A percentile compares a stretch with the other conserved stretches of the same genome.
phyloP scores from a whole-genome alignment of 2,797 vertebrate genomes.

The Gymnopithys bicolor region DNA sequence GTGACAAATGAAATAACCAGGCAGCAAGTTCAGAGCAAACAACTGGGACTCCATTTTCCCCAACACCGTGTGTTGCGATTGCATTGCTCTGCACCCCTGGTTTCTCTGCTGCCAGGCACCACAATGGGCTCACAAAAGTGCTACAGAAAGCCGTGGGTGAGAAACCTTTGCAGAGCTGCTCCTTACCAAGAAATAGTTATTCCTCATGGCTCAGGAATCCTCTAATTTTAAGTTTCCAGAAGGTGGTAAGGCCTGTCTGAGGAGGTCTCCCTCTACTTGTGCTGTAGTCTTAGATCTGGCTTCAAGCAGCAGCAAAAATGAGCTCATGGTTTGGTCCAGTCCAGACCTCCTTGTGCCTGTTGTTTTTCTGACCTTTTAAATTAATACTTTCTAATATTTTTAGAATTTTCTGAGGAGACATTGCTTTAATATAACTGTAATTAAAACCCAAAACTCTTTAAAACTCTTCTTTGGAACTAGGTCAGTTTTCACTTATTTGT shows the following conservation, averaged over 20 bases:
- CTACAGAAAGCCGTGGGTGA: background rate
- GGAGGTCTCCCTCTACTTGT: background rate
- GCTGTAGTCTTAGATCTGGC: background rate
- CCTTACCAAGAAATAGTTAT: background rate
- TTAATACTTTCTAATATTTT: slow-evolving; percentile 71
- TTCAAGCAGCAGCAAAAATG: background rate
- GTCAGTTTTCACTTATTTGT: slow-evolving; percentile 70
- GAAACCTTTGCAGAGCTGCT: background rate
- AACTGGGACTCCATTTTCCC: accelerated
- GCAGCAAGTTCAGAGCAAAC: background rate
- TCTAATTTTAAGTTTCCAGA: background rate
- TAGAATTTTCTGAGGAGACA: slow-evolving; percentile 67
- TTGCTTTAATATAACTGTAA: slow-evolving; percentile 67
- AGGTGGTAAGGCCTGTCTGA: background rate
- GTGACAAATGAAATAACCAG: background rate
- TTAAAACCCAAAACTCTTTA: slow-evolving; percentile 68
- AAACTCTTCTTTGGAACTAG: slow-evolving; percentile 68
- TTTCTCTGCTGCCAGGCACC: background rate
- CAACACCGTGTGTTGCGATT: accelerated
- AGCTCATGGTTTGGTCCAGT: background rate
- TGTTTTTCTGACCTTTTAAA: slow-evolving; percentile 65
- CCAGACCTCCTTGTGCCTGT: background rate
- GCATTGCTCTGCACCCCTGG: accelerated
- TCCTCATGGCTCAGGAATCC: background rate
- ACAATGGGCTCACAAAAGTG: background rate